A percentile compares a stretch with the other conserved stretches of the same genome.
phyloP scores from a whole-genome alignment of 2,888 invertebrate species.

The Aelia acuminata region DNA sequence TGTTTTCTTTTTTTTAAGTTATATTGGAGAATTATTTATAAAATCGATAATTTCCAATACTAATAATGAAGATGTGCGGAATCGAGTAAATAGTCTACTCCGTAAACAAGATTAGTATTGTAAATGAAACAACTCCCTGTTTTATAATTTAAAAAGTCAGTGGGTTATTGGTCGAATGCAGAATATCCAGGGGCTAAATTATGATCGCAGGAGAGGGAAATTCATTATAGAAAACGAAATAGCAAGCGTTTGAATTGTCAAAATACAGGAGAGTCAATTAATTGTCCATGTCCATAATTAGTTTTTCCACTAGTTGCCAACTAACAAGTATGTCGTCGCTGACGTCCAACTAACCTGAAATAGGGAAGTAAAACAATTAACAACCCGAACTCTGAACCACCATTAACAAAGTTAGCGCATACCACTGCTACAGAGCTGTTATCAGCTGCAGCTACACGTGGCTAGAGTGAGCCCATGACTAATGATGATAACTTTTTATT shows the following conservation, averaged over 20 bases:
- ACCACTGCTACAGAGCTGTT: neutral
- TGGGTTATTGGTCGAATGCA: too few relatives aligned
- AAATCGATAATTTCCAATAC: too few relatives aligned
- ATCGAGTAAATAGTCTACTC: too few relatives aligned
- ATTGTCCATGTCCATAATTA: neutral
- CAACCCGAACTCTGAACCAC: neutral
- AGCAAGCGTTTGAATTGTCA: neutral
- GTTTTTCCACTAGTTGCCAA: neutral
- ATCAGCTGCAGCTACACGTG: neutral
- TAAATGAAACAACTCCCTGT: too few relatives aligned
- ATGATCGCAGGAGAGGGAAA: neutral
- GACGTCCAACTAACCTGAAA: slow-evolving; percentile 1
- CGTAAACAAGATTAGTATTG: too few relatives aligned
- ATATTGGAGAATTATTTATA: too few relatives aligned
- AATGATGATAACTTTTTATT: too few relatives aligned
- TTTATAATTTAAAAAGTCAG: too few relatives aligned
- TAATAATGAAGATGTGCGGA: too few relatives aligned
- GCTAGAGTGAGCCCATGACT: neutral
- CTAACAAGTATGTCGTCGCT: neutral
- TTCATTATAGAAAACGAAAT: neutral
- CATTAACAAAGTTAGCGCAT: neutral
- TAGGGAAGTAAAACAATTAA: slow-evolving; percentile 4
- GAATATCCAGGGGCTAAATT: too few relatives aligned
- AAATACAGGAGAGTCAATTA: neutral
- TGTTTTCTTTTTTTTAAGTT: too few relatives aligned